A percentile compares a stretch with the other conserved stretches of the same genome.
These are phyloP conservation scores for Porphyrio hochstetteri DNA, from an alignment of 2,113 vertebrate species.

Conservation along the genomic window DNA sequence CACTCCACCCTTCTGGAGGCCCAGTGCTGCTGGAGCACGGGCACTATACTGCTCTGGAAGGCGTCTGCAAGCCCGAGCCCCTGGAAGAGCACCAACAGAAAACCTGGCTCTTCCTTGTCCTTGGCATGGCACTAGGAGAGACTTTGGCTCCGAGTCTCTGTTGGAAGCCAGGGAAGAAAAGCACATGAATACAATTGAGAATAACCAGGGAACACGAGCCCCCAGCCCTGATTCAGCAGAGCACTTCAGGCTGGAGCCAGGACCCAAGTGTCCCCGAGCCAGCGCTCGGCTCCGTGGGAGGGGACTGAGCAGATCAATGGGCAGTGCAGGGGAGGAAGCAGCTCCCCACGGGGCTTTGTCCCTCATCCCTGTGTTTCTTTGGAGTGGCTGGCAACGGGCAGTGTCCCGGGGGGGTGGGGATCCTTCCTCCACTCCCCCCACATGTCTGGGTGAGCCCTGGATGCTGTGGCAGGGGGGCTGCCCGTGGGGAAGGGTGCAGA, in stretches of 20 bases:
- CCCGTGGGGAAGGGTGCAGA: neutral
- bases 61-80: neutral
- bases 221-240: conserved; percentile 23
- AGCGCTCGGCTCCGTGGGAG: neutral
- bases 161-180: neutral
- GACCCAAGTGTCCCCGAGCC: neutral
- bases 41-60: neutral
- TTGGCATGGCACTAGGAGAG: neutral
- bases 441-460: fast-evolving
- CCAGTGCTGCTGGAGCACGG: neutral
- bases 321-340: neutral
- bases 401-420: neutral
- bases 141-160: neutral
- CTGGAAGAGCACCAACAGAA: neutral
- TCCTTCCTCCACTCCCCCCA: neutral
- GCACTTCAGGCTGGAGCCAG: neutral
- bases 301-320: neutral
- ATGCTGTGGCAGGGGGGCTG: neutral
- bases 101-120: neutral
- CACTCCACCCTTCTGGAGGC: neutral
- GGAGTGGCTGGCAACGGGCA: fast-evolving
- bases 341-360: neutral
- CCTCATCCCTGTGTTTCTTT: neutral
- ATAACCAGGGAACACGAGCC: neutral
- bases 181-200: neutral